A percentile compares a stretch with the other conserved stretches of the same genome.
Evolutionary conservation across 2,888 invertebrate genomes (phyloP).

Genomic region (Vesta saturnalis): DNA sequence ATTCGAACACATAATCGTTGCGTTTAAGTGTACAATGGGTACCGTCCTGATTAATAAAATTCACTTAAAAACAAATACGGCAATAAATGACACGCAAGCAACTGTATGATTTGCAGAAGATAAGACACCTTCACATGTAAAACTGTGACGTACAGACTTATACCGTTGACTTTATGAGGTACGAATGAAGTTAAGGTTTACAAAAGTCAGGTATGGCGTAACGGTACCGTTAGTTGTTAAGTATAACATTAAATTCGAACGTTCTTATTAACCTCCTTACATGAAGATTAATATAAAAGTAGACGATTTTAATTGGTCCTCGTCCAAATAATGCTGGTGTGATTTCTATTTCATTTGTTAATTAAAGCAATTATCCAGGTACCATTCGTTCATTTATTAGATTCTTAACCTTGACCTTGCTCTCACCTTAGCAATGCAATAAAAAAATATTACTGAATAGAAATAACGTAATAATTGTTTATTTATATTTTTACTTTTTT

Average conservation of each 20-base stretch:
- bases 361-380: too few relatives aligned
- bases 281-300: neutral
- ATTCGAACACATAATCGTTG: neutral
- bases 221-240: slow-evolving; percentile 26
- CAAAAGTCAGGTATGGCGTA: slow-evolving; percentile 23
- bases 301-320: too few relatives aligned
- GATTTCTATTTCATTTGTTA: too few relatives aligned
- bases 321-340: too few relatives aligned
- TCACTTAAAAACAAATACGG: neutral
- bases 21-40: neutral
- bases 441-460: too few relatives aligned
- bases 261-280: neutral
- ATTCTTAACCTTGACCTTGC: neutral
- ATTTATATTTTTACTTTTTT: too few relatives aligned
- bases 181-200: slow-evolving; percentile 19
- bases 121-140: slow-evolving; percentile 27
- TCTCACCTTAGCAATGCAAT: neutral
- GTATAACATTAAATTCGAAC: neutral
- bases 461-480: too few relatives aligned
- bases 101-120: slow-evolving; percentile 25
- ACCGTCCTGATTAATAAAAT: neutral
- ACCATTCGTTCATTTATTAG: neutral
- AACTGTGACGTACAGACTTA: slow-evolving; percentile 34
- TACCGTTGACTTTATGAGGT: slow-evolving; percentile 35
- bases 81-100: slow-evolving; percentile 30